A percentile compares a stretch with the other conserved stretches of the same genome.
phyloP scores from a whole-genome alignment of 2,888 invertebrate species.

The Unio pictorum region DNA sequence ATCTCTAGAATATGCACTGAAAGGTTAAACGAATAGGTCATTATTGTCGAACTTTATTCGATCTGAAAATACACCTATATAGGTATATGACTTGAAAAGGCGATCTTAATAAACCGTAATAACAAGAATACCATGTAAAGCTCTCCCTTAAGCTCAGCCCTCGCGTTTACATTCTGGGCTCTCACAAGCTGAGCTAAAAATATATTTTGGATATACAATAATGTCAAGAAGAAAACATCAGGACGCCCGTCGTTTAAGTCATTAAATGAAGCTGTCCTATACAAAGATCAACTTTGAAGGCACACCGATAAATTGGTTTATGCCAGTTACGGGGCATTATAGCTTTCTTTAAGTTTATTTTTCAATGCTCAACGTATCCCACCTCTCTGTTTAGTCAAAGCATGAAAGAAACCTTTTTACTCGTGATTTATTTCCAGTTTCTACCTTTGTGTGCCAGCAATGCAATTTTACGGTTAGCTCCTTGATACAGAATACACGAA shows the following conservation, averaged over 20 bases:
- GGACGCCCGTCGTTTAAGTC: background rate
- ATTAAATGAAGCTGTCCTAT: background rate
- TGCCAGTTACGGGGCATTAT: slow-evolving; percentile 1
- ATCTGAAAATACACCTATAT: no score
- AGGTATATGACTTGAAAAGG: no score
- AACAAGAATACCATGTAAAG: no score
- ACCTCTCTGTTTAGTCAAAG: background rate
- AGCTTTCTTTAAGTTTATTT: background rate
- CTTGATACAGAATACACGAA: no score
- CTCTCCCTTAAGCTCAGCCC: no score
- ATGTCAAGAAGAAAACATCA: background rate
- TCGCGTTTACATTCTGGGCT: no score
- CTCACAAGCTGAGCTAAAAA: no score
- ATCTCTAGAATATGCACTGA: no score
- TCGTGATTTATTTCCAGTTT: background rate
- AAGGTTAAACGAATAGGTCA: no score
- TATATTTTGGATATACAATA: background rate
- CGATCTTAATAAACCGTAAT: no score
- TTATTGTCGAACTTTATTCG: background rate
- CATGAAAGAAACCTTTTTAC: background rate
- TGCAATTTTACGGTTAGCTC: no score
- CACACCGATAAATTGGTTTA: background rate
- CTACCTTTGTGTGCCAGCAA: no score
- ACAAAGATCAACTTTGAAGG: background rate
- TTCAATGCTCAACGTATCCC: background rate